Evolutionary conservation across 1,140 invertebrate genomes (phyloP), one percentile per base, ranked within the genome.

Genomic region (Neotoxoptera formosana): DNA sequence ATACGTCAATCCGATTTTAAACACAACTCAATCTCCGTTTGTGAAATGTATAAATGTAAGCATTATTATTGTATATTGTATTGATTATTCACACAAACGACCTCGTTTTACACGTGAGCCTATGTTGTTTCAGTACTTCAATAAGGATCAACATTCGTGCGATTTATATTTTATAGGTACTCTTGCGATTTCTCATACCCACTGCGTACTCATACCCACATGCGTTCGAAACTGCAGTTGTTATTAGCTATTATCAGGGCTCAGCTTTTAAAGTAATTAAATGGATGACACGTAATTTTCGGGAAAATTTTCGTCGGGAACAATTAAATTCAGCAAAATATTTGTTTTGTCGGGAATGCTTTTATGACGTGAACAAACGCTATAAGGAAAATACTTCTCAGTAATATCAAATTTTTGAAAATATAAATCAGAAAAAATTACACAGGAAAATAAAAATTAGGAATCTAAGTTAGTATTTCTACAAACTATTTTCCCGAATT

Each of bases 51-150:
- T 30, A 83, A 41, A 41, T 41, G 81, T 23, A 11, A 25, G 81
- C 45, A 83, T 41, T 48, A 51, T 51, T 51, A 51, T 41, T 45
- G 23, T 45, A 9, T 41, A 84, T 84, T 45, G 9, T 84, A 84
- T 84, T 41, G 36, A 84, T 84, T 86, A 86, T 47, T 47, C 84
- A 86, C 23, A n/a, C 45, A 86, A 86, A 86, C 36, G 23, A 84
- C 34, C 41, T 8, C 36, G 41, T 45, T 23, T 84, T 84, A 30
- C 83, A 45, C 9, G 2, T 7, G 83, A 25, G 7, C 0, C 41
- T 84, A 83, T 30, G 25, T 53, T 41, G 25, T 41, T 41, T 41
- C 41, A 41, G 23, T 76, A 25, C 83, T 36, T 84, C 9, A 84
- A 84, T 53, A 53, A 23, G 23, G 21, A 84, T 84, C 36, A 45